Conservation (phyloP, 1,140 invertebrate genomes). For the Sycophaga agraensis region DNA sequence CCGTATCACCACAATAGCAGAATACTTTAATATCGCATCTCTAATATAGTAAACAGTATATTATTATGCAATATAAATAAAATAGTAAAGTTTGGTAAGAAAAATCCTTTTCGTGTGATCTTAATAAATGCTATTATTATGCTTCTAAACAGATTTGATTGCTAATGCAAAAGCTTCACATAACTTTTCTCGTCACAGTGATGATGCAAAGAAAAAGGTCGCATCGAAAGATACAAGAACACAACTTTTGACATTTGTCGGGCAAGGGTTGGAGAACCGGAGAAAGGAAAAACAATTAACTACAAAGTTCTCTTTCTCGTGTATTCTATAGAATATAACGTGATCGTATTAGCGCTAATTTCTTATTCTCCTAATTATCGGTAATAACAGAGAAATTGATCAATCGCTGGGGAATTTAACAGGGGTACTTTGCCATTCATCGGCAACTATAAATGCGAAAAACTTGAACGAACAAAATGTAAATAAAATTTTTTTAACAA, state of each 20-base stretch:
- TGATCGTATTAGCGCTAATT: slow-evolving; percentile 5
- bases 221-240: slow-evolving; percentile 6
- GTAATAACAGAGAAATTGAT: neutral
- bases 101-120: too few relatives aligned
- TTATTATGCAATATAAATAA: too few relatives aligned
- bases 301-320: slow-evolving; percentile 24
- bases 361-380: neutral
- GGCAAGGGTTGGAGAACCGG: neutral
- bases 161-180: slow-evolving; percentile 22
- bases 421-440: slow-evolving; percentile 9
- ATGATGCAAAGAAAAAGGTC: slow-evolving; percentile 21
- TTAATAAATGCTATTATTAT: too few relatives aligned
- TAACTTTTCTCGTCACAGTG: slow-evolving; percentile 12
- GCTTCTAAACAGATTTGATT: neutral
- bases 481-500: slow-evolving; percentile 23
- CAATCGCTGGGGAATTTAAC: neutral
- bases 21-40: too few relatives aligned
- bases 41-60: too few relatives aligned
- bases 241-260: slow-evolving; percentile 9
- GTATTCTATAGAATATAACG: slow-evolving; percentile 18
- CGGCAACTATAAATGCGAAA: slow-evolving; percentile 19
- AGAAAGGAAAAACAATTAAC: slow-evolving; percentile 23
- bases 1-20: too few relatives aligned
- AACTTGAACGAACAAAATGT: slow-evolving; percentile 21
- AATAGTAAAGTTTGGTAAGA: too few relatives aligned